Percentiles rank a stretch among this genome's conserved stretches.
Conservation (phyloP, 1,140 invertebrate genomes). For the Melanaphis sacchari region DNA sequence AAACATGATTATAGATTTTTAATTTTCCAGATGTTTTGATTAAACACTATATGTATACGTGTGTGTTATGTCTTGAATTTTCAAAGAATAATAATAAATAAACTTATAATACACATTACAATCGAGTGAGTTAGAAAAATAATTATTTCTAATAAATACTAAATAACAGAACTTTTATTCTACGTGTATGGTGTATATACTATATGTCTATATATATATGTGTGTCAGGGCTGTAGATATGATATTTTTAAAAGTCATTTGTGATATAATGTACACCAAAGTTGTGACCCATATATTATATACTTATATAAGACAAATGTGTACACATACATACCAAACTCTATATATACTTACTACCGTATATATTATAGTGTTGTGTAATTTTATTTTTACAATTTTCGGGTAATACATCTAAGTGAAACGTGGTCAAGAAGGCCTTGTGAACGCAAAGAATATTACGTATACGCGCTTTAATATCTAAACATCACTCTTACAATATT, state of each 20-base stretch:
- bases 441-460: not conserved
- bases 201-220: too few relatives aligned
- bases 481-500: not conserved
- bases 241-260: constrained; percentile 19
- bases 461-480: not conserved
- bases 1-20: not conserved
- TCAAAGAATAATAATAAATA: not conserved
- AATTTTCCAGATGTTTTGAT: not conserved
- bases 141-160: constrained; percentile 16
- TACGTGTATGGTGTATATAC: not conserved
- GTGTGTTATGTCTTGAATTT: not conserved
- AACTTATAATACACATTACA: not conserved
- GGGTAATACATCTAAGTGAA: not conserved
- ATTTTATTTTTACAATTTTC: constrained; percentile 28
- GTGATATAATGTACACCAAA: not conserved
- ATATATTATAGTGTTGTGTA: not conserved
- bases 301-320: not conserved
- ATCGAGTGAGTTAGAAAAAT: not conserved
- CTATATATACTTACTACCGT: not conserved
- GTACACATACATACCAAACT: not conserved
- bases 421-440: constrained; percentile 3
- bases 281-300: not conserved
- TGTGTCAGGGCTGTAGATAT: not conserved
- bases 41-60: not conserved
- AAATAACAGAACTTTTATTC: not conserved